Percentiles rank a stretch among this genome's conserved stretches.
Conservation (phyloP, 2,797 vertebrate genomes). For the Onychomys leucogaster region DNA sequence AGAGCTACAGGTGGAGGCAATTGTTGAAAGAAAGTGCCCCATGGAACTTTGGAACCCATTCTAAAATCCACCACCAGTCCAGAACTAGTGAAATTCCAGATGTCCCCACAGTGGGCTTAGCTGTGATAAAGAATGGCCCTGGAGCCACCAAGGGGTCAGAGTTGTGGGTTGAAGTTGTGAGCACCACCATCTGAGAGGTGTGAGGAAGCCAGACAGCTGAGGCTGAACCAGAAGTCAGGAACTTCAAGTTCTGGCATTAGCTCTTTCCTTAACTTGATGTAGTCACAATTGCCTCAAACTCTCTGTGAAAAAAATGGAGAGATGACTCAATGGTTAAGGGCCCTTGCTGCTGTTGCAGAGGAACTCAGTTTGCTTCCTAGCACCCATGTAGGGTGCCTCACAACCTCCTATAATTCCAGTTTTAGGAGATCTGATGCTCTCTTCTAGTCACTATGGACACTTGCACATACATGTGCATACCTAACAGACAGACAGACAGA, state of each 20-base stretch:
- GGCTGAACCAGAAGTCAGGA: background rate
- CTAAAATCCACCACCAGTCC: background rate
- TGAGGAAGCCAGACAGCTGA: background rate
- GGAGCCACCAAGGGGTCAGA: background rate
- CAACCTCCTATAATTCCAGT: background rate
- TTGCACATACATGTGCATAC: background rate
- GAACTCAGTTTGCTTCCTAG: background rate
- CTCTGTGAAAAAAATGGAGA: background rate
- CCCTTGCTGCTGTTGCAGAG: too few relatives aligned
- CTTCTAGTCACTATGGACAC: background rate
- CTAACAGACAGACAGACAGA: background rate
- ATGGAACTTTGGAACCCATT: background rate
- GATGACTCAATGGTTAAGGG: background rate
- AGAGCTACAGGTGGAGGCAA: background rate
- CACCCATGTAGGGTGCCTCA: too few relatives aligned
- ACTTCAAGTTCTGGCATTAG: background rate
- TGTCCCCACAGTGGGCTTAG: background rate
- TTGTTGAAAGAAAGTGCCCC: background rate
- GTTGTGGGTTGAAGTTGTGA: background rate
- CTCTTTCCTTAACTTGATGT: background rate
- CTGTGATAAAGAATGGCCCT: background rate
- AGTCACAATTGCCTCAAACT: background rate
- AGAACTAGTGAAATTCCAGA: background rate
- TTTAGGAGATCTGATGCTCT: background rate
- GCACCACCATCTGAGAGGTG: background rate